These are phyloP conservation scores for Tachina fera DNA, from an alignment of 2,888 invertebrate genomes.

Conservation along the genomic window DNA sequence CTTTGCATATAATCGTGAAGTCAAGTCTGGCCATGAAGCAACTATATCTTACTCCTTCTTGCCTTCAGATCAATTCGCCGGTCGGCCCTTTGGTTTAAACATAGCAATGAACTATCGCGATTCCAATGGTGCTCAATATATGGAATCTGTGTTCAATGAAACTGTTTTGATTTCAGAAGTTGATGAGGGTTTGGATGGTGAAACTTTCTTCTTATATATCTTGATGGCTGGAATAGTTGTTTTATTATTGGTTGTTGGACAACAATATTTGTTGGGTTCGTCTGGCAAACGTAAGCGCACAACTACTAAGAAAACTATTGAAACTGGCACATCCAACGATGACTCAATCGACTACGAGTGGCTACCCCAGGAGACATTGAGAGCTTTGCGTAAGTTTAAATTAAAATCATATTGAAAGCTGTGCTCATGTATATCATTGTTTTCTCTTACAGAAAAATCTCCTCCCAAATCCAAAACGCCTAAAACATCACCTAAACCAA, in stretches of 20 bases:
- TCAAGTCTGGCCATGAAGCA: constrained; percentile 95
- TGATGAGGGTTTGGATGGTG: constrained; percentile 98
- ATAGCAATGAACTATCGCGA: constrained; percentile 96
- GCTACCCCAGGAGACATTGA: constrained; percentile 96
- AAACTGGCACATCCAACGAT: constrained; percentile 95
- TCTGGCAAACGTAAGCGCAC: constrained; percentile 88
- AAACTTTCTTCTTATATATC: constrained; percentile 99
- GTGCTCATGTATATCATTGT: constrained; percentile 1
- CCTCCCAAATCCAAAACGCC: constrained; percentile 86
- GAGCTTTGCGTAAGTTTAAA: constrained; percentile 89
- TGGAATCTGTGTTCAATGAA: constrained; percentile 98
- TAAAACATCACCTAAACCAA: constrained; percentile 83
- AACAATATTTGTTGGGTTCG: constrained; percentile 93
- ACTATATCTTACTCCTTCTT: constrained; percentile 97
- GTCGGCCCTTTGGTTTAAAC: constrained; percentile 97
- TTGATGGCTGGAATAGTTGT: constrained; percentile 96
- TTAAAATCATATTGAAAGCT: neutral
- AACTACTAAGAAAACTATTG: constrained; percentile 87
- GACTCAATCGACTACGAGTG: constrained; percentile 99
- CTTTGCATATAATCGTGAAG: constrained; percentile 92
- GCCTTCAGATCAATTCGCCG: constrained; percentile 98
- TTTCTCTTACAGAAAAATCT: constrained; percentile 88
- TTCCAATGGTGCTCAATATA: constrained; percentile 85
- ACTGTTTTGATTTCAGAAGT: constrained; percentile 97
- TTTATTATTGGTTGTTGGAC: constrained; percentile 93